These are phyloP conservation scores for Silurus aristotelis DNA, from an alignment of 2,797 vertebrate species.

Conservation along the genomic window DNA sequence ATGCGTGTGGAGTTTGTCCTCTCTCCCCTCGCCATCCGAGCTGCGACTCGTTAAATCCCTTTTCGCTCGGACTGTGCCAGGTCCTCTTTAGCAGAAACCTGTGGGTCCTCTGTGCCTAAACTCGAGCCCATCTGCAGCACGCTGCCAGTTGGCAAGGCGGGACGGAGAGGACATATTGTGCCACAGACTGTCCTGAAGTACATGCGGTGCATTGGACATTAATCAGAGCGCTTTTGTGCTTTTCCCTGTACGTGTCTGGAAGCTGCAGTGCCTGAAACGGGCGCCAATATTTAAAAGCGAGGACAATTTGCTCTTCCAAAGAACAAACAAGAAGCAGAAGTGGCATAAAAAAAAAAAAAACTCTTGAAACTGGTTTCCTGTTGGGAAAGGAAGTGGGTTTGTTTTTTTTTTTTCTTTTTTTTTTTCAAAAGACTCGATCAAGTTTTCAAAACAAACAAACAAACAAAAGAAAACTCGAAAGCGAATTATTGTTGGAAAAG, in stretches of 20 bases:
- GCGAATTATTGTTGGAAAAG: background rate
- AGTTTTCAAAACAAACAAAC: slow-evolving; percentile 9
- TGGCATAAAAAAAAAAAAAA: background rate
- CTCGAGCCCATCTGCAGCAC: slow-evolving; percentile 40
- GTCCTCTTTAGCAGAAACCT: slow-evolving; percentile 52
- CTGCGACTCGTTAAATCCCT: slow-evolving; percentile 27
- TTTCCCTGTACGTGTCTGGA: slow-evolving; percentile 37
- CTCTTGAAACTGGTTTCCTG: background rate
- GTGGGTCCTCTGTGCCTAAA: slow-evolving; percentile 39
- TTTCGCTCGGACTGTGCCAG: slow-evolving; percentile 46
- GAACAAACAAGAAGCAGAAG: slow-evolving; percentile 32
- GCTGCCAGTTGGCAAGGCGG: slow-evolving; percentile 55
- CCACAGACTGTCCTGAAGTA: slow-evolving; percentile 54
- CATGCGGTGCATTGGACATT: slow-evolving; percentile 52
- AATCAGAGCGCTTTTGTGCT: slow-evolving; percentile 52
- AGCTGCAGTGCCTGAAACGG: background rate
- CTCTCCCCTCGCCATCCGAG: slow-evolving; percentile 3
- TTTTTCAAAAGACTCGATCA: too few species aligned
- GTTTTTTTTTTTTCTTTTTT: too few species aligned
- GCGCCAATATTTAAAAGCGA: slow-evolving; percentile 52
- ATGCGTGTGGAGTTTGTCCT: slow-evolving; percentile 19
- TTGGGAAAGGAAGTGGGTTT: background rate
- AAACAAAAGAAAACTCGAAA: slow-evolving; percentile 11
- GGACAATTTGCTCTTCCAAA: slow-evolving; percentile 40
- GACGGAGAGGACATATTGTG: slow-evolving; percentile 52